Percentiles rank a stretch among this genome's conserved stretches.
Conservation (phyloP, 2,888 invertebrate species). For the Tholera decimalis region DNA sequence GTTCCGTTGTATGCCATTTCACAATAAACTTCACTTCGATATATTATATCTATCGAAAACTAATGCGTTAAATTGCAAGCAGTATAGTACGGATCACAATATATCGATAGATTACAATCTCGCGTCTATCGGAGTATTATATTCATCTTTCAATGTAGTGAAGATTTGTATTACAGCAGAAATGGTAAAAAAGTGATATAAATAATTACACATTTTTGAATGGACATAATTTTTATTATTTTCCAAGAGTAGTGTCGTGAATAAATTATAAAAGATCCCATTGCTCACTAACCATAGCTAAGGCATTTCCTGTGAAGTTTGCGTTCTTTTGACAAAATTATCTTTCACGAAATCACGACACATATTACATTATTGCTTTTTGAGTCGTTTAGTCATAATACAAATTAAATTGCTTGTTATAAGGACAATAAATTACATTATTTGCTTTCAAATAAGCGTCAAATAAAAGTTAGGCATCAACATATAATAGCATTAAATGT, state of each 20-base stretch:
- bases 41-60: no score
- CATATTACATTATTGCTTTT: constrained; percentile 38
- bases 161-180: neutral
- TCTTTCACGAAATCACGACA: constrained; percentile 26
- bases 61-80: no score
- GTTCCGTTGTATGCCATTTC: no score
- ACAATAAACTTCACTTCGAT: no score
- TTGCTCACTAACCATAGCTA: constrained; percentile 81
- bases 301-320: constrained; percentile 71
- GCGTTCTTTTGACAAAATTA: constrained; percentile 47
- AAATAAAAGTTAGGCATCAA: constrained; percentile 25
- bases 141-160: neutral
- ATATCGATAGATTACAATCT: no score
- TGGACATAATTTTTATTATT: constrained; percentile 79
- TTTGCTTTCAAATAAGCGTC: constrained; percentile 53
- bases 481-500: constrained; percentile 14
- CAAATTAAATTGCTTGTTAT: constrained; percentile 24
- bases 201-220: constrained; percentile 66
- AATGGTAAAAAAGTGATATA: neutral
- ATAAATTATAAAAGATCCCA: constrained; percentile 69
- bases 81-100: no score
- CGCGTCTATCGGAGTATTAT: neutral
- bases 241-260: constrained; percentile 72
- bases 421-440: constrained; percentile 22
- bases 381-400: constrained; percentile 27